Percentiles rank a stretch among this genome's conserved stretches.
Evolutionary conservation across 2,888 invertebrate genomes (phyloP).

Genomic region (Heteromyza rotundicornis): DNA sequence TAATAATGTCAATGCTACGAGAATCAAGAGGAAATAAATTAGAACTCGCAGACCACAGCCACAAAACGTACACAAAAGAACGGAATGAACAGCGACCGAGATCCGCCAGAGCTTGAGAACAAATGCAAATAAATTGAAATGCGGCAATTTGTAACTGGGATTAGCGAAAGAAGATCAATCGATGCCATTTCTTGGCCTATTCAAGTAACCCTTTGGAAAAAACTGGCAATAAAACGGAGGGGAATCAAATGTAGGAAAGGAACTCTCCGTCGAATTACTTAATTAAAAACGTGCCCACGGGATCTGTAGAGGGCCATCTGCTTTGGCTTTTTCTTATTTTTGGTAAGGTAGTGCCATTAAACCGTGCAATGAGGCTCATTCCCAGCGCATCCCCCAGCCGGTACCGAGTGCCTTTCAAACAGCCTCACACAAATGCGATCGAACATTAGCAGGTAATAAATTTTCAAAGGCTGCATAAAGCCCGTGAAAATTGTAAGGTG

Average conservation of each 20-base stretch:
- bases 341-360: neutral
- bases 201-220: neutral
- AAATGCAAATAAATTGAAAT: conserved; percentile 54
- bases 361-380: conserved; percentile 34
- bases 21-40: conserved; percentile 54
- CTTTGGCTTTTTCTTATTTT: too few species aligned
- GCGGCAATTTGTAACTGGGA: conserved; percentile 51
- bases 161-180: conserved; percentile 38
- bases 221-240: conserved; percentile 2
- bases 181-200: neutral
- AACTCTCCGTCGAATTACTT: conserved; percentile 52
- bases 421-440: conserved; percentile 44
- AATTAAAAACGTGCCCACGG: conserved; percentile 56
- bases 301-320: neutral
- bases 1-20: conserved; percentile 20
- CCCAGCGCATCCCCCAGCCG: conserved; percentile 48
- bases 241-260: neutral
- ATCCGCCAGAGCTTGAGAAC: neutral
- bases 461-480: conserved; percentile 37
- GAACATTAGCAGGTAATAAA: conserved; percentile 57
- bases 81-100: conserved; percentile 30
- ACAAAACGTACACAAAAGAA: conserved; percentile 2
- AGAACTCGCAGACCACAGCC: conserved; percentile 46
- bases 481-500: too few species aligned
- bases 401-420: too few species aligned